Conservation (phyloP, 2,888 invertebrate genomes). For the Heliconius cydno region DNA sequence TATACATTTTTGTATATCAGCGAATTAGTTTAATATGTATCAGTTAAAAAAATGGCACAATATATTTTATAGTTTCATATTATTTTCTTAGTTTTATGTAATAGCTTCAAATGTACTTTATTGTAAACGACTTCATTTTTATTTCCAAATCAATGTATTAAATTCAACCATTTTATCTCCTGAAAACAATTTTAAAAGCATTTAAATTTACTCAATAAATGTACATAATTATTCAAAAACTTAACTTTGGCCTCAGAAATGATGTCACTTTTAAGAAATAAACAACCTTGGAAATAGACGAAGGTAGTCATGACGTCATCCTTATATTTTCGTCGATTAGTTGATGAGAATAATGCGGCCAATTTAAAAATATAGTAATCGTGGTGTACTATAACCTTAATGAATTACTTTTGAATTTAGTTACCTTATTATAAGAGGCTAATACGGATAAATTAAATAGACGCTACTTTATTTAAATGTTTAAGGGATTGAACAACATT, state of each 20-base stretch:
- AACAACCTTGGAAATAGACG: conserved; percentile 59
- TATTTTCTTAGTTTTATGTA: neutral
- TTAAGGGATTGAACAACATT: conserved; percentile 29
- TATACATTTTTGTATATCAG: neutral
- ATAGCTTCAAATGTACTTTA: neutral
- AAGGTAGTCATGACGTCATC: conserved; percentile 64
- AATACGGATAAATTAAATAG: conserved; percentile 51
- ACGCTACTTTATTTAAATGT: neutral
- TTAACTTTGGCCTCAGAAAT: conserved; percentile 44
- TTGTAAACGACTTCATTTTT: neutral
- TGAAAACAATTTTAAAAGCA: conserved; percentile 1
- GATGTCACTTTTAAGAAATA: conserved; percentile 57
- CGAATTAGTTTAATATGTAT: too few relatives aligned
- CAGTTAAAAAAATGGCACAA: too few relatives aligned
- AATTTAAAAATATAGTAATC: conserved; percentile 46
- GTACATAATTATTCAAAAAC: conserved; percentile 28
- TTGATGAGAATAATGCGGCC: conserved; percentile 49
- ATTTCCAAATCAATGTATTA: neutral
- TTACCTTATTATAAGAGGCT: neutral
- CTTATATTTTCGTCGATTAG: conserved; percentile 69
- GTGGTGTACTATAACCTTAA: neutral
- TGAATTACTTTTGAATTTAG: neutral
- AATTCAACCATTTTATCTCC: neutral
- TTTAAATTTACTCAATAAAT: conserved; percentile 16
- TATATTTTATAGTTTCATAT: too few relatives aligned